These are phyloP conservation scores for Channa maculata DNA, from an alignment of 2,113 vertebrate species.

Conservation along the genomic window DNA sequence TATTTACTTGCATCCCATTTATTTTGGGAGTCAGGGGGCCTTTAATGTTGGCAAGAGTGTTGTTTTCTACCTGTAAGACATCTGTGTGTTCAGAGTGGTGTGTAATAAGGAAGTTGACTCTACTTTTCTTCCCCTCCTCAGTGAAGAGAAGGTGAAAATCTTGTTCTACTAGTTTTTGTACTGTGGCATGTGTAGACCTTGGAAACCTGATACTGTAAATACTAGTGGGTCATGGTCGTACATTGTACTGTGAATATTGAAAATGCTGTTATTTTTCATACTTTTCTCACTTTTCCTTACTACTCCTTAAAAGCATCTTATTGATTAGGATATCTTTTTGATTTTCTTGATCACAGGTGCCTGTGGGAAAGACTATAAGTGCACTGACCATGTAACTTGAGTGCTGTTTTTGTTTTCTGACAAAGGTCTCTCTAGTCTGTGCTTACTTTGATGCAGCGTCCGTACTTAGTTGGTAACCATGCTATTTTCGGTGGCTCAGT, in stretches of 20 bases:
- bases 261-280: constrained; percentile 54
- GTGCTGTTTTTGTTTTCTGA: constrained; percentile 73
- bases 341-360: constrained; percentile 72
- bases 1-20: constrained; percentile 61
- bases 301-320: constrained; percentile 50
- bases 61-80: constrained; percentile 61
- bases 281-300: constrained; percentile 32
- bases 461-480: constrained; percentile 77
- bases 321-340: constrained; percentile 66
- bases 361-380: constrained; percentile 55
- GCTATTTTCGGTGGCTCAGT: constrained; percentile 81
- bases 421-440: constrained; percentile 71
- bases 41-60: constrained; percentile 49
- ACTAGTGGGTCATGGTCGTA: constrained; percentile 53
- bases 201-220: constrained; percentile 69
- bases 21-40: constrained; percentile 56
- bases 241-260: constrained; percentile 58
- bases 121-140: constrained; percentile 58
- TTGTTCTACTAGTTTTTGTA: constrained; percentile 73
- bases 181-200: constrained; percentile 53
- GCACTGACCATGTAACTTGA: constrained; percentile 66
- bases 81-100: constrained; percentile 52
- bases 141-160: constrained; percentile 73
- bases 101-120: constrained; percentile 69
- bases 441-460: constrained; percentile 77